A percentile compares a stretch with the other conserved stretches of the same genome.
Conservation (phyloP, 2,888 invertebrate species). For the Thera obeliscata region DNA sequence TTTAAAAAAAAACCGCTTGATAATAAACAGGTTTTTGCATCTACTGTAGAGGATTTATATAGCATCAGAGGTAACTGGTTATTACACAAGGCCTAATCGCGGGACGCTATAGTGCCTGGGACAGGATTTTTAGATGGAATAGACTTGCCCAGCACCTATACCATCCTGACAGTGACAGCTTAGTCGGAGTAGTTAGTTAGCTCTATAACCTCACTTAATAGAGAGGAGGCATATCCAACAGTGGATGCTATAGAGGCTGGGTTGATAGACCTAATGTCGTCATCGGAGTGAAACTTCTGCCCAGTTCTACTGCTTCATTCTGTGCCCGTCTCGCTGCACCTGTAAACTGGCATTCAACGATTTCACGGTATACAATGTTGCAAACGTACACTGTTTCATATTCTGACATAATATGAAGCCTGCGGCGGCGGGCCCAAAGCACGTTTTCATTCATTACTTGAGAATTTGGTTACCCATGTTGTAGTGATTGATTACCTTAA, state of each 20-base stretch:
- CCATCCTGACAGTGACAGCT: no score
- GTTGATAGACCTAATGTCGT: neutral
- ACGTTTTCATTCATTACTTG: constrained; percentile 7
- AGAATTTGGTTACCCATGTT: constrained; percentile 7
- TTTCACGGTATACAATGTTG: constrained; percentile 25
- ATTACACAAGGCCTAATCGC: no score
- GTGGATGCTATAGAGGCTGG: neutral
- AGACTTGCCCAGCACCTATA: no score
- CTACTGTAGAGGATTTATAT: no score
- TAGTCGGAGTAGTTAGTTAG: no score
- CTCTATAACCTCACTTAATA: no score
- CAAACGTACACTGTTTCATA: constrained; percentile 17
- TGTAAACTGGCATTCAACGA: constrained; percentile 29
- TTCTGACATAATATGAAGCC: constrained; percentile 18
- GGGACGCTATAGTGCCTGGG: no score
- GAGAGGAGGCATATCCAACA: no score
- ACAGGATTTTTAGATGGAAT: no score
- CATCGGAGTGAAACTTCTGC: neutral
- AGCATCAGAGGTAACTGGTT: no score
- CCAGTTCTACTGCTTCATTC: neutral
- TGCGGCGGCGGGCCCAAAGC: neutral
- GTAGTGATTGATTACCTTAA: neutral
- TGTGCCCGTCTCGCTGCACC: constrained; percentile 28
- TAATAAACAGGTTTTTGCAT: no score
- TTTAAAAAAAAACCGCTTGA: no score